These are phyloP conservation scores for Ditylenchus dipsaci DNA, from an alignment of 1,140 invertebrate genomes.

Conservation along the genomic window DNA sequence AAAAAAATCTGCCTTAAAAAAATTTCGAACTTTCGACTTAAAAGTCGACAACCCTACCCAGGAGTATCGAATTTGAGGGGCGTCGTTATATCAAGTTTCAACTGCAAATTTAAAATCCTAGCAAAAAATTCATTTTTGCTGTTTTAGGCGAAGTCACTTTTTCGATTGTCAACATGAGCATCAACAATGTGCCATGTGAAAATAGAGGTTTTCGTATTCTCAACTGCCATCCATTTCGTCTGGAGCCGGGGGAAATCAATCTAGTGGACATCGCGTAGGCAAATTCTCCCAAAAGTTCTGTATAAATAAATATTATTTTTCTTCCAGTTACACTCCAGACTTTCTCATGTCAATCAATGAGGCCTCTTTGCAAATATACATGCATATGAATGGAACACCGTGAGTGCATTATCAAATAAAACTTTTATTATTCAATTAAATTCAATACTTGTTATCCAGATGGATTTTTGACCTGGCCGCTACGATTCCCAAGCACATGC, in stretches of 20 bases:
- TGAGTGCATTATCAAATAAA: too few species aligned
- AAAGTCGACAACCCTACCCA: too few species aligned
- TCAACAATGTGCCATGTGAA: conserved; percentile 73
- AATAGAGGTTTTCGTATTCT: conserved; percentile 80
- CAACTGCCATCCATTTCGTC: conserved; percentile 75
- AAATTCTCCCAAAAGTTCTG: not conserved
- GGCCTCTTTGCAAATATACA: conserved; percentile 63
- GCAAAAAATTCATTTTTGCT: too few species aligned
- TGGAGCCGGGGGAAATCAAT: conserved; percentile 75
- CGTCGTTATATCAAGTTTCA: too few species aligned
- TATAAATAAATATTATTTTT: not conserved
- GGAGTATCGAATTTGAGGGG: too few species aligned
- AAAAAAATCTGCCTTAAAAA: too few species aligned
- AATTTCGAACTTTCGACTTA: too few species aligned
- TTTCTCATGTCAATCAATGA: conserved; percentile 77
- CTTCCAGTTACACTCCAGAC: conserved; percentile 76
- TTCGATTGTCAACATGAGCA: conserved; percentile 68
- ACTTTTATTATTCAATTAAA: too few species aligned
- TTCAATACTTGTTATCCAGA: too few species aligned
- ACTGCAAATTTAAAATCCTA: too few species aligned
- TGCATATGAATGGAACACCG: conserved; percentile 63
- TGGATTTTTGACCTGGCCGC: conserved; percentile 74
- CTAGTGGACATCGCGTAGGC: conserved; percentile 76
- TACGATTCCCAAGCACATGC: conserved; percentile 72
- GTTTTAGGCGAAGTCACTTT: conserved; percentile 66